These are phyloP conservation scores for Agrotis clavis DNA, from an alignment of 2,888 invertebrate species.

Conservation along the genomic window DNA sequence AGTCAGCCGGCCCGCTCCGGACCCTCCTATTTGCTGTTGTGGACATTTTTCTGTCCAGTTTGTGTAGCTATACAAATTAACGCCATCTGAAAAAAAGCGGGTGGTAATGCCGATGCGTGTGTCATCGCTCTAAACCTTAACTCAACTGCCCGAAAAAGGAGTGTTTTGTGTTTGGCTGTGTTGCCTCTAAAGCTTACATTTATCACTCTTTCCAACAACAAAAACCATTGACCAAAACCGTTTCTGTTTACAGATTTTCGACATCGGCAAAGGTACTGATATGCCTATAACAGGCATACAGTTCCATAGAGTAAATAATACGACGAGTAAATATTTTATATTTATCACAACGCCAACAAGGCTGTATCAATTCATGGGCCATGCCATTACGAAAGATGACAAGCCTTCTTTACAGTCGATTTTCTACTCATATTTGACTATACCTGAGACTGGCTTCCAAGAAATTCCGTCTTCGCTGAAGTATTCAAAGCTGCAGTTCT, in stretches of 20 bases:
- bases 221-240: neutral
- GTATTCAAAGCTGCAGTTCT: conserved; percentile 95
- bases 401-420: conserved; percentile 95
- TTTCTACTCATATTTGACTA: conserved; percentile 94
- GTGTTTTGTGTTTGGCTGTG: neutral
- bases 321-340: conserved; percentile 95
- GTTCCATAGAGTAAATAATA: conserved; percentile 94
- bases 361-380: conserved; percentile 97
- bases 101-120: too few species aligned
- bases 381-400: conserved; percentile 93
- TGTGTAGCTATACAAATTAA: too few species aligned
- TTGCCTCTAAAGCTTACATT: conserved; percentile 37
- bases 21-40: too few species aligned
- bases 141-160: neutral
- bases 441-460: conserved; percentile 93
- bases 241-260: conserved; percentile 93
- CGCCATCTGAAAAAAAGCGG: too few species aligned
- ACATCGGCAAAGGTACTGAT: conserved; percentile 95
- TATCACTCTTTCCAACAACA: neutral
- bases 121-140: too few species aligned
- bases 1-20: too few species aligned
- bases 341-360: conserved; percentile 96
- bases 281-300: conserved; percentile 97
- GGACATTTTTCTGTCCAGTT: too few species aligned
- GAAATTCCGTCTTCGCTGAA: conserved; percentile 94